These are phyloP conservation scores for Syngnathoides biaculeatus DNA, from an alignment of 2,113 vertebrate species.

Conservation along the genomic window DNA sequence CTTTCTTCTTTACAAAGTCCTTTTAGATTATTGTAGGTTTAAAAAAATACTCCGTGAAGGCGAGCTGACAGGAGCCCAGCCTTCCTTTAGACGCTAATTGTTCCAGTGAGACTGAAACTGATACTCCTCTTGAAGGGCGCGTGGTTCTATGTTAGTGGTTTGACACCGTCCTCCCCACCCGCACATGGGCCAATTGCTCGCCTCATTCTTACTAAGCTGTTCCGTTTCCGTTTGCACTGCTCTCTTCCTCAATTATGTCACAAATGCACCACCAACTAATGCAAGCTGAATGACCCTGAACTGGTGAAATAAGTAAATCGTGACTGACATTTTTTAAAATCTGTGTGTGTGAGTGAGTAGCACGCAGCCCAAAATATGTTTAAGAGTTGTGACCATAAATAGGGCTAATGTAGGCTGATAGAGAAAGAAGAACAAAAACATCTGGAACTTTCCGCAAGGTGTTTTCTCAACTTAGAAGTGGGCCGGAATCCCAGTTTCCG, in stretches of 20 bases:
- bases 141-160: constrained; percentile 38
- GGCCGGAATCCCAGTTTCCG: too few relatives aligned
- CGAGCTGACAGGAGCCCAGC: constrained; percentile 56
- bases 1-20: constrained; percentile 24
- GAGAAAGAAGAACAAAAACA: too few relatives aligned
- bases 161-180: constrained; percentile 13
- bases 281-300: too few relatives aligned
- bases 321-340: too few relatives aligned
- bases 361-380: too few relatives aligned
- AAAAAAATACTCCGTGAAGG: constrained; percentile 59
- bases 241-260: constrained; percentile 17
- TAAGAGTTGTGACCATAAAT: too few relatives aligned
- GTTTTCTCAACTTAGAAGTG: too few relatives aligned
- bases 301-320: too few relatives aligned
- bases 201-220: constrained; percentile 34
- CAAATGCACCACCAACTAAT: neutral
- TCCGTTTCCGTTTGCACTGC: constrained; percentile 25
- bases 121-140: constrained; percentile 47
- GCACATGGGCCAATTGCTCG: constrained; percentile 28
- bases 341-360: too few relatives aligned
- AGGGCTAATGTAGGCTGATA: too few relatives aligned
- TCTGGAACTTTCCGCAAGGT: too few relatives aligned
- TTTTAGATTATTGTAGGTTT: constrained; percentile 40
- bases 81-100: constrained; percentile 58
- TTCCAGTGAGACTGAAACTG: constrained; percentile 56